Evolutionary conservation across 2,797 vertebrate genomes (phyloP).

Genomic region (Bufotes viridis): DNA sequence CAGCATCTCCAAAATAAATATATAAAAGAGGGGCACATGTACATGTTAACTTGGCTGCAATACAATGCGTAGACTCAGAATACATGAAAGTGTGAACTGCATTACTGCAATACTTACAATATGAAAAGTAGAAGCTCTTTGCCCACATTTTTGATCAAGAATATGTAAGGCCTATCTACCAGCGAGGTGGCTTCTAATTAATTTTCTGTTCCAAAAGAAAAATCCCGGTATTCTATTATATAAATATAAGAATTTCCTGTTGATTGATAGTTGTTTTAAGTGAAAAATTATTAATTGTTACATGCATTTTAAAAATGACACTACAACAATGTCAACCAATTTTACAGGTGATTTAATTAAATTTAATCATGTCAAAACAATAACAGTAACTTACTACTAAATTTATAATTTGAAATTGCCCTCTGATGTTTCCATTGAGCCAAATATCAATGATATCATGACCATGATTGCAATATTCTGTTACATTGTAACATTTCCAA

Average conservation of each 20-base stretch:
- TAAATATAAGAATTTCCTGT: background rate
- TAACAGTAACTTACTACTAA: background rate
- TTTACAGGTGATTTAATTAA: constrained; percentile 32
- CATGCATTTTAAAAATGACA: constrained; percentile 19
- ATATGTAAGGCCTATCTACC: too few relatives aligned
- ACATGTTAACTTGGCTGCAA: too few relatives aligned
- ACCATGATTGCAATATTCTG: constrained; percentile 21
- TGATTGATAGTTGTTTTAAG: background rate
- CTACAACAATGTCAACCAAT: background rate
- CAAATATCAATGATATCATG: constrained; percentile 31
- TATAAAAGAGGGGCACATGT: too few relatives aligned
- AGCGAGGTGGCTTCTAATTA: background rate
- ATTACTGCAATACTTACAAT: too few relatives aligned
- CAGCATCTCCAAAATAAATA: too few relatives aligned
- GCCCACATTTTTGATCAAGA: too few relatives aligned
- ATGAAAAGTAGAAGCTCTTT: too few relatives aligned
- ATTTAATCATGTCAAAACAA: constrained; percentile 38
- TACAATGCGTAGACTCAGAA: too few relatives aligned
- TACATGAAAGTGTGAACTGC: too few relatives aligned
- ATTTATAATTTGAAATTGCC: constrained; percentile 20
- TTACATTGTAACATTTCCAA: background rate
- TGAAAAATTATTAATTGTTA: background rate
- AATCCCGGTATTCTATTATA: background rate
- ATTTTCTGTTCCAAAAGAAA: background rate
- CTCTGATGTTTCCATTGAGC: constrained; percentile 38